A percentile compares a stretch with the other conserved stretches of the same genome.
These are phyloP conservation scores for Lasioglossum figueresi DNA, from an alignment of 2,888 invertebrate species.

Conservation along the genomic window DNA sequence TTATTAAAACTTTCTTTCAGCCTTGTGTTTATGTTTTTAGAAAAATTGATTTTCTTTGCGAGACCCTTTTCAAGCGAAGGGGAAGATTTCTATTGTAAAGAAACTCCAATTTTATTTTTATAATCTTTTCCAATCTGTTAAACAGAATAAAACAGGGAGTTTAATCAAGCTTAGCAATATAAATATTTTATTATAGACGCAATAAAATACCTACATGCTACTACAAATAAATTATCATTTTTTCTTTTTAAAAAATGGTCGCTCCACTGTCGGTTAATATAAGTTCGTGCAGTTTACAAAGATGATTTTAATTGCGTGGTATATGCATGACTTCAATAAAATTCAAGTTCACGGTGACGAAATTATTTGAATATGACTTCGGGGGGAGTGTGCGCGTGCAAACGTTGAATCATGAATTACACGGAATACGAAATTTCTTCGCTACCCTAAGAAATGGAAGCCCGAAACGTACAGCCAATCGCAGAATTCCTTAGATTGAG, in stretches of 20 bases:
- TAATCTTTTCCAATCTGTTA: not conserved
- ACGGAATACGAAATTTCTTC: conserved; percentile 32
- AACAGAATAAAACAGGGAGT: not conserved
- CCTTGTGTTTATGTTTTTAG: no score
- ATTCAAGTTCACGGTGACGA: not conserved
- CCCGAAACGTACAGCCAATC: conserved; percentile 14
- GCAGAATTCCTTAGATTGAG: conserved; percentile 36
- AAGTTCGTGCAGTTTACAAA: not conserved
- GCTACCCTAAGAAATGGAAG: conserved; percentile 17
- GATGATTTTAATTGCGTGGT: not conserved
- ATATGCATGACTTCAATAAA: not conserved
- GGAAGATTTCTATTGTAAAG: not conserved
- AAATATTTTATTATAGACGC: not conserved
- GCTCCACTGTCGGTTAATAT: not conserved
- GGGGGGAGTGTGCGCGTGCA: not conserved
- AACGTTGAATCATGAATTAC: not conserved
- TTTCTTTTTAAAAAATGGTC: not conserved
- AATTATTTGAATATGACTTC: not conserved
- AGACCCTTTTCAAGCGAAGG: not conserved
- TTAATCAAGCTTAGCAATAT: not conserved
- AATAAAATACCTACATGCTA: not conserved
- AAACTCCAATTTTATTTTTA: not conserved
- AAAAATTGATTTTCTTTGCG: not conserved
- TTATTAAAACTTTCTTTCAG: not conserved
- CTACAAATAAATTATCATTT: not conserved